Conservation (phyloP, 2,888 invertebrate genomes). For the Lochmaea capreae region DNA sequence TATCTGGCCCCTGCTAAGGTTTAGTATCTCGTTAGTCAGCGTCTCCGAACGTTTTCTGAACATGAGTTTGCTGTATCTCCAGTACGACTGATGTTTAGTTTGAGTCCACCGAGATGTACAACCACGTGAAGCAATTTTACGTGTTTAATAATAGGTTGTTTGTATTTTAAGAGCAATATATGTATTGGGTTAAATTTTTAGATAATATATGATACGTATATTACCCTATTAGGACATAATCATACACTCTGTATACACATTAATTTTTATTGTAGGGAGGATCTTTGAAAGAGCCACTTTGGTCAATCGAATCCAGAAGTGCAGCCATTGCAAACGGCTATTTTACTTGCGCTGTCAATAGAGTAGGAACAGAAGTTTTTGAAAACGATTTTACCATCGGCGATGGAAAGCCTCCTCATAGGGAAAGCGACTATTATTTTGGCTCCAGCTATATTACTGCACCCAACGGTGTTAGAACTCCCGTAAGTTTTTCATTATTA, state of each 20-base stretch:
- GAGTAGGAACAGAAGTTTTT: constrained; percentile 91
- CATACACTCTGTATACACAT: no score
- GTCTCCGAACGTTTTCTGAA: no score
- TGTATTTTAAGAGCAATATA: no score
- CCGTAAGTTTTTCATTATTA: constrained; percentile 68
- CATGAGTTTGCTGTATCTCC: no score
- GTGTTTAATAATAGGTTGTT: neutral
- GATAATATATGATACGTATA: neutral
- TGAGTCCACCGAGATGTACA: no score
- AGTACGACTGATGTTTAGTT: no score
- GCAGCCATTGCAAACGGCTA: constrained; percentile 97
- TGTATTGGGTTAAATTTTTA: neutral
- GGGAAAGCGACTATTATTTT: constrained; percentile 92
- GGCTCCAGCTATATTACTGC: constrained; percentile 95
- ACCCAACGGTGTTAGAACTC: constrained; percentile 93
- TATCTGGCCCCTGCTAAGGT: no score
- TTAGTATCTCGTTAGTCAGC: no score
- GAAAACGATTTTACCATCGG: constrained; percentile 87
- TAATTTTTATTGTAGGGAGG: constrained; percentile 62
- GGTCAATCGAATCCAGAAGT: constrained; percentile 94
- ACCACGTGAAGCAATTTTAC: no score
- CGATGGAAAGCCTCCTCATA: constrained; percentile 79
- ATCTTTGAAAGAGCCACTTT: constrained; percentile 87
- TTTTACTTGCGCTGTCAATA: constrained; percentile 93
- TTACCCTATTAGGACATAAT: no score